Conservation (phyloP, 1,140 invertebrate genomes). For the Dendrolimus kikuchii region DNA sequence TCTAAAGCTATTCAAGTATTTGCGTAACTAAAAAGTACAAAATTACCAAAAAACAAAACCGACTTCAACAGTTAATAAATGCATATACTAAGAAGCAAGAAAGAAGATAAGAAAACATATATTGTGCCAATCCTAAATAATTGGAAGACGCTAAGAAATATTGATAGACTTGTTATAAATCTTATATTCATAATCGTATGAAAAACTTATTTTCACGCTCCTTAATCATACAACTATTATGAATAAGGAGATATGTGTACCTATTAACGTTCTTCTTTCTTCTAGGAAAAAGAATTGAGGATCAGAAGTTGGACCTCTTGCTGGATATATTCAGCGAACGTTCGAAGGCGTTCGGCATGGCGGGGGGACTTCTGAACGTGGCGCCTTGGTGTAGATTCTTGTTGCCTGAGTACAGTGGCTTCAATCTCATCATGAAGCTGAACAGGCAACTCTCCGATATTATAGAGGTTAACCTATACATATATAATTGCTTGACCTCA, state of each 20-base stretch:
- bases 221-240: background rate
- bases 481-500: no score
- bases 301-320: slow-evolving; percentile 74
- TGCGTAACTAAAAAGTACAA: no score
- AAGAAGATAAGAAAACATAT: slow-evolving; percentile 1
- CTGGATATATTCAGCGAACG: slow-evolving; percentile 76
- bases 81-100: no score
- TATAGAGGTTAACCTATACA: slow-evolving; percentile 54
- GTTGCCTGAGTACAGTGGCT: slow-evolving; percentile 78
- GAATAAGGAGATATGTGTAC: background rate
- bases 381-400: slow-evolving; percentile 81
- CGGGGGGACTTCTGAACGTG: slow-evolving; percentile 78
- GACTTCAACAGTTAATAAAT: background rate
- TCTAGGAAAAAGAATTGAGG: slow-evolving; percentile 56
- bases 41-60: no score
- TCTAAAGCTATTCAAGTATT: no score
- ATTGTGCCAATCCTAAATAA: background rate
- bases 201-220: background rate
- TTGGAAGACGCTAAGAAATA: background rate
- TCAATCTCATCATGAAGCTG: slow-evolving; percentile 76
- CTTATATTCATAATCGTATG: no score
- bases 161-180: background rate
- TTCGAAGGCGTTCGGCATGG: slow-evolving; percentile 78
- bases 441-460: slow-evolving; percentile 73
- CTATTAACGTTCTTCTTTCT: slow-evolving; percentile 15